Base-by-base conservation (phyloP, 2,797 vertebrate genomes). In the Spea hammondii region DNA sequence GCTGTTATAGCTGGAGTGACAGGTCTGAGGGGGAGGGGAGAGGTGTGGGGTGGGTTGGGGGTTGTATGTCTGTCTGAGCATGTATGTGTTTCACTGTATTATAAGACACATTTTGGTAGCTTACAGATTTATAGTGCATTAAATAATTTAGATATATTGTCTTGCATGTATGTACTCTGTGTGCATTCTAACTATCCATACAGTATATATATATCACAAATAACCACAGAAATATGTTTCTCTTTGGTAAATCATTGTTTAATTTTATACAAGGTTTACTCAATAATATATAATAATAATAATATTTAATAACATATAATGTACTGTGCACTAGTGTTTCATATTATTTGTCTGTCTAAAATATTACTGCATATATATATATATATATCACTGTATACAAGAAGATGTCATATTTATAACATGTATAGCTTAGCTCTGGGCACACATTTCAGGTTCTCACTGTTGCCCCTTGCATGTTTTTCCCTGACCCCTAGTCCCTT, bases 21-120 rank as follows among this genome's bases (percentile, higher is more conserved):
- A 79, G 78, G 80, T 83, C 83, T 82, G 82, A 83, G 84, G 82
- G 84, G 73, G 74, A 86, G 87, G 85, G 66, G 54, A 72, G 82
- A 82, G 85, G 83, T 80, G 84, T 82, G 84, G 76, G 78, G 74
- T 10, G 66, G 83, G 69, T 17, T 32, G 45, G 49, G 48, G 70
- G 14, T 48, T 81, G 45, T 55, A 77, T 71, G 60, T 80, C 57
- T 72, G 62, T 69, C 55, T 81, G 48, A 60, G 55, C 55, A 82
- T 82, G 53, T 72, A 73, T 81, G 62, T 81, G 14, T 9, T 65
- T n/a, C 67, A 49, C 5, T 72, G 69, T 53, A 6, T 4, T 45
- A 44, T n/a, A 55, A 55, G 10, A 65, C 50, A 57, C 10, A 44
- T 53, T 53, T 67, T 11, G 10, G 45, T 14, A 59, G 57, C 14